Evolutionary conservation across 2,797 vertebrate genomes (phyloP), one percentile per base, ranked within the genome.

Genomic region (Muscicapa striata): DNA sequence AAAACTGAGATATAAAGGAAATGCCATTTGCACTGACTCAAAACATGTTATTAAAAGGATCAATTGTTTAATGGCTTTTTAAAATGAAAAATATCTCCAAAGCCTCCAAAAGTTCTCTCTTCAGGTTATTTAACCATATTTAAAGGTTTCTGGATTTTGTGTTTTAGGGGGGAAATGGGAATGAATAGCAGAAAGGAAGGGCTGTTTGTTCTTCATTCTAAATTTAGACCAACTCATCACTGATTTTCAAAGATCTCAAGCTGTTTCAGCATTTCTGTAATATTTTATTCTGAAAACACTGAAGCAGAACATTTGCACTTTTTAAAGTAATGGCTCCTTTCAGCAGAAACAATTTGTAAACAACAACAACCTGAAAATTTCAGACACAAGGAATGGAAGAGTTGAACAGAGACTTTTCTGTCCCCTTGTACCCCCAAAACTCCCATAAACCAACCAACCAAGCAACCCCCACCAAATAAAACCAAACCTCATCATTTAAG

Each of bases 201-300:
- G 38, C 18, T 72, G 23, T 58, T 91, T 77, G 59, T 59, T 74
- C n/a, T 67, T 87, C 49, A 5, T 43, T 93, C 68, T 85, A 85
- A 85, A 48, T 85, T 79, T 46, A 85, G 52, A 59, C 9, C 40
- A 90, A 36, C 1, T 10, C 40, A 68, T 72, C 32, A 62, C 5
- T 41, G 46, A 72, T 62, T 54, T 83, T 76, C 21, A 75, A 41
- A 85, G 59, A 13, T 23, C 4, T 93, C 83, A 68, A 78, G 48
- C 69, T 64, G 30, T n/a, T 78, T 68, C 11, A 1, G 34, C 51
- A 61, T 72, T 86, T 90, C 41, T 63, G 19, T 57, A 54, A 52
- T 49, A 68, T 68, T 85, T 52, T 83, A 8, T 61, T 80, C 76
- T 52, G 64, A 68, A 93, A 92, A 90, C 54, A 72, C 41, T 54